These are phyloP conservation scores for Pimpla rufipes DNA, from an alignment of 2,888 invertebrate genomes.

Conservation along the genomic window DNA sequence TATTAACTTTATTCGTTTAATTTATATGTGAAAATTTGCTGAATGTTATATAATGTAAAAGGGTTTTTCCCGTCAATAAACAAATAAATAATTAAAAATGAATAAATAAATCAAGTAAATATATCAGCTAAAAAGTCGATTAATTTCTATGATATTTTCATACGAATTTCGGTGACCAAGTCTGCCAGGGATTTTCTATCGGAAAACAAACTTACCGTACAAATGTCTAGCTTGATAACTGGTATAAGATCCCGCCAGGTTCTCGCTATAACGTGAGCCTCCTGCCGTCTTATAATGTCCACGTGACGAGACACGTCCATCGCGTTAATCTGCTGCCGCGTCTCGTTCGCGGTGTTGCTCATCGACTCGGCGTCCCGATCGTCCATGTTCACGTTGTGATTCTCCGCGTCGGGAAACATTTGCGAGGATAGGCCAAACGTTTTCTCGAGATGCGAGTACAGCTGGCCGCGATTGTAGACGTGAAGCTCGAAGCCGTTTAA, in stretches of 20 bases:
- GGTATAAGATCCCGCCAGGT: conserved; percentile 98
- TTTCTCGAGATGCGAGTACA: conserved; percentile 95
- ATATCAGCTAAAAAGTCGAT: background rate
- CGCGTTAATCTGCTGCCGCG: conserved; percentile 80
- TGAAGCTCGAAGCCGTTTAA: conserved; percentile 98
- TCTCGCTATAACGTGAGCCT: conserved; percentile 92
- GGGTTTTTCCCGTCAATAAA: too few relatives aligned
- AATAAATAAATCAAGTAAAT: too few relatives aligned
- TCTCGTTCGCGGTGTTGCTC: conserved; percentile 78
- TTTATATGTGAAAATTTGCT: too few relatives aligned
- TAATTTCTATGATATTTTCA: background rate
- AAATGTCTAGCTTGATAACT: conserved; percentile 97
- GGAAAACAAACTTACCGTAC: conserved; percentile 89
- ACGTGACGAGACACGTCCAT: conserved; percentile 83
- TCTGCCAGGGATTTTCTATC: background rate
- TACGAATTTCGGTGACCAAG: too few relatives aligned
- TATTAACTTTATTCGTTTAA: too few relatives aligned
- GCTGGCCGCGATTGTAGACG: conserved; percentile 95
- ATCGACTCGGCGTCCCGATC: conserved; percentile 79
- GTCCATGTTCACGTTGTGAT: conserved; percentile 79
- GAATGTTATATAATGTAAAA: too few relatives aligned
- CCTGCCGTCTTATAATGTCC: conserved; percentile 87
- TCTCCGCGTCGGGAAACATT: conserved; percentile 89
- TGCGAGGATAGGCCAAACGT: conserved; percentile 94
- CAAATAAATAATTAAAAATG: too few relatives aligned